phyloP scores from a whole-genome alignment of 2,797 vertebrate species.

The Enteromius radiatus region DNA sequence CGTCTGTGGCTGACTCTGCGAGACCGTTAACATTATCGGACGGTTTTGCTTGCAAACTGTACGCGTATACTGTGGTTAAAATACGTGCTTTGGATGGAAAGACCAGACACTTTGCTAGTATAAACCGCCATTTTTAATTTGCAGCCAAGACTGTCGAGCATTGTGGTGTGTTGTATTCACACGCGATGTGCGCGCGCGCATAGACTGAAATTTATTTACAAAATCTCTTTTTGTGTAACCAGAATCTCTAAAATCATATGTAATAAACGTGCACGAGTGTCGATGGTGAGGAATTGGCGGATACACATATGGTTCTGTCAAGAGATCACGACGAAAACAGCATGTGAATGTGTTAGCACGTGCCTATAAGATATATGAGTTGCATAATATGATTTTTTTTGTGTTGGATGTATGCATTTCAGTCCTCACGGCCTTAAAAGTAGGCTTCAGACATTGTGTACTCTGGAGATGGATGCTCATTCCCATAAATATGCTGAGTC shows the following conservation, averaged over 20 bases:
- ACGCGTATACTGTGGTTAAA: neutral
- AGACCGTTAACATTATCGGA: neutral
- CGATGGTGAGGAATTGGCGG: neutral
- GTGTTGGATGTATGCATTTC: neutral
- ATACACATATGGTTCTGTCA: neutral
- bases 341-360: slow-evolving; percentile 24
- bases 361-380: slow-evolving; percentile 23
- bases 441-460: neutral
- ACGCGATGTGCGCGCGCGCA: slow-evolving; percentile 64
- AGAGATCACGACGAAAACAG: slow-evolving; percentile 12
- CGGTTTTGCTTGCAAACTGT: neutral
- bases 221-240: neutral
- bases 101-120: slow-evolving; percentile 71
- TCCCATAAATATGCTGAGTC: neutral
- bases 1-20: slow-evolving; percentile 6
- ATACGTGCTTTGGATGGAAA: slow-evolving; percentile 59
- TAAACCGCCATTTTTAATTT: slow-evolving; percentile 88
- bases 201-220: slow-evolving; percentile 6
- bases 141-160: slow-evolving; percentile 73
- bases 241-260: neutral
- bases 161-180: slow-evolving; percentile 70
- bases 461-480: neutral
- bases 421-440: neutral
- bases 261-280: neutral
- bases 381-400: neutral